Evolutionary conservation across 2,113 vertebrate genomes (phyloP).

Genomic region (Xiphophorus maculatus): DNA sequence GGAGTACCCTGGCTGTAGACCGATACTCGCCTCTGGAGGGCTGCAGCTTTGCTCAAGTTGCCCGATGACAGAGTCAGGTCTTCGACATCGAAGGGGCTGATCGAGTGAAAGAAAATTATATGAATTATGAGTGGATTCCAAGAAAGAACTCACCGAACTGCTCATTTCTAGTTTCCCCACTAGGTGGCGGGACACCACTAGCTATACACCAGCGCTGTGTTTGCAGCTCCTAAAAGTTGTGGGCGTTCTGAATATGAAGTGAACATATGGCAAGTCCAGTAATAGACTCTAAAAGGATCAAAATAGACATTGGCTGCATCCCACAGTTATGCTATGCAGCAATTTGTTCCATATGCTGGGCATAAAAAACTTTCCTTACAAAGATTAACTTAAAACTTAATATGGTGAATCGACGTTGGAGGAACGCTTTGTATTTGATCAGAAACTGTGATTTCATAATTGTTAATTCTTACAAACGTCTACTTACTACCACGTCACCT

Average conservation of each 20-base stretch:
- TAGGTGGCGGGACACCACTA: conserved; percentile 54
- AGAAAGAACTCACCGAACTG: neutral
- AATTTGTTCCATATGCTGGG: neutral
- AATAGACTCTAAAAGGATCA: conserved; percentile 2
- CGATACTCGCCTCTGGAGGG: conserved; percentile 93
- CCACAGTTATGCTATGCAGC: conserved; percentile 6
- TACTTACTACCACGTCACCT: conserved; percentile 98
- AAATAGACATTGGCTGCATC: conserved; percentile 24
- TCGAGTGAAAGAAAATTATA: neutral
- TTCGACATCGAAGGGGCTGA: conserved; percentile 95
- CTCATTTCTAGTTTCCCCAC: conserved; percentile 27
- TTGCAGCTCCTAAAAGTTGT: neutral
- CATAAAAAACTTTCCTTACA: neutral
- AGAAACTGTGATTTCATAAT: neutral
- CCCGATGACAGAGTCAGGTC: conserved; percentile 90
- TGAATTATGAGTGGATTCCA: neutral
- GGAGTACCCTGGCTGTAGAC: conserved; percentile 97
- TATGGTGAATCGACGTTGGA: no score
- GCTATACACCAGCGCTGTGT: neutral
- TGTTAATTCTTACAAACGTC: neutral
- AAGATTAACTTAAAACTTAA: neutral
- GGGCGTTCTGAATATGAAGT: neutral
- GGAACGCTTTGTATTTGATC: neutral
- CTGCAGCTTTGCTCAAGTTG: conserved; percentile 88
- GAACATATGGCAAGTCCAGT: conserved; percentile 8